Base-by-base conservation (phyloP, 2,797 vertebrate genomes). In the Neosilurus hyrtlii region DNA sequence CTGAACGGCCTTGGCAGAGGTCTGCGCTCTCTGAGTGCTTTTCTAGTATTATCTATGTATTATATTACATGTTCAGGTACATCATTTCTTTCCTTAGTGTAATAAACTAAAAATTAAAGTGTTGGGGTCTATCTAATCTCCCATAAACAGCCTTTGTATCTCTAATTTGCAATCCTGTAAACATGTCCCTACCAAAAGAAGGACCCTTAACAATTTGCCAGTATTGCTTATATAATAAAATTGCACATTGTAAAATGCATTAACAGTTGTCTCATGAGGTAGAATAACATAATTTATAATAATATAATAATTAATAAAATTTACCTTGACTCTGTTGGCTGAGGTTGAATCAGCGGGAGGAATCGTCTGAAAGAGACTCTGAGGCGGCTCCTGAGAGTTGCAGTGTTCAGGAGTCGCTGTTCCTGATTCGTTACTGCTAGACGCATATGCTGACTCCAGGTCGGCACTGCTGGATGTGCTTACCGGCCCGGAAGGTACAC, bases 241-340 rank as follows among this genome's bases (percentile, higher is more conserved):
- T 54, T 73, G 54, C 9, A 5, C 9, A 26, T 24, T 72, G 18
- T 24, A 52, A 52, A 72, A 14, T n/a, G 22, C 20, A 20, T 20
- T 67, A 18, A 20, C 18, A 51, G 12, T 66, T 35, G 5, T 8
- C 14, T 43, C 14, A 26, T 43, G 66, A 16, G 20, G 9, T 68
- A 18, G 66, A 68, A 3, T 14, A 56, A 14, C 1, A 30, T 54
- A 54, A 10, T 54, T 54, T 54, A 62, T 24, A 30, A 30, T 30
- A 30, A 30, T 30, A 30, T 30, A 30, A 30, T 30, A 30, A 30
- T 30, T 30, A 30, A 30, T 30, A 30, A 30, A 30, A 43, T 43
- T 87, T 87, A 94, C 94, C 93, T 95, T 95, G 22, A 89, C 87
- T 87, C 91, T 90, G 71, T 82, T 89, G 77, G 90, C 82, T 14